phyloP scores from a whole-genome alignment of 2,797 vertebrate genomes.

The Euphonia xanthogaster region DNA sequence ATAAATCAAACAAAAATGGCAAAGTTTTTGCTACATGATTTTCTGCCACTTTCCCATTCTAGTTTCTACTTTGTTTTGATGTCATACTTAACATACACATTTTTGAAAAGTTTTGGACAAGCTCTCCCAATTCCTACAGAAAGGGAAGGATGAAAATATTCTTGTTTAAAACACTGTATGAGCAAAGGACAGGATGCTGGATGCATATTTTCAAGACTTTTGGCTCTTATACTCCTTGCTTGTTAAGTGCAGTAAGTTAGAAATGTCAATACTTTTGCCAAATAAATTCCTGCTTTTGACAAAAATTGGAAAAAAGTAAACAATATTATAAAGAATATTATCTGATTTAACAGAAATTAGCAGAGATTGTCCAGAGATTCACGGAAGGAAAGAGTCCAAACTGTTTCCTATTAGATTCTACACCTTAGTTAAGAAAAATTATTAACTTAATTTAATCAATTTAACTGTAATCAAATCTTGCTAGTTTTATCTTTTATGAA shows the following conservation, averaged over 20 bases:
- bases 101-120: not conserved
- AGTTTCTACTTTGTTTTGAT: not conserved
- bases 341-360: not conserved
- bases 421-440: not conserved
- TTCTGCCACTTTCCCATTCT: not conserved
- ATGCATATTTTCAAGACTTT: not conserved
- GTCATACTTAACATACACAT: not conserved
- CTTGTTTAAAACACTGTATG: not conserved
- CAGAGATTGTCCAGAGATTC: not conserved
- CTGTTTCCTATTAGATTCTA: not conserved
- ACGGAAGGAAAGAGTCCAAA: not conserved
- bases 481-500: not conserved
- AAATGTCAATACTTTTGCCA: not conserved
- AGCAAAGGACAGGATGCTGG: not conserved
- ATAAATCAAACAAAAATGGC: not conserved
- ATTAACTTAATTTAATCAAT: not conserved
- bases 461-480: constrained; percentile 5
- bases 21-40: not conserved
- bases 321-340: not conserved
- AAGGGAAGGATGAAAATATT: not conserved
- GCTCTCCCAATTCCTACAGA: not conserved
- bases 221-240: not conserved
- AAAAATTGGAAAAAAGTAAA: not conserved
- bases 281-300: not conserved
- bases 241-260: not conserved